phyloP scores from a whole-genome alignment of 2,113 vertebrate genomes.

The Psilopogon haemacephalus region DNA sequence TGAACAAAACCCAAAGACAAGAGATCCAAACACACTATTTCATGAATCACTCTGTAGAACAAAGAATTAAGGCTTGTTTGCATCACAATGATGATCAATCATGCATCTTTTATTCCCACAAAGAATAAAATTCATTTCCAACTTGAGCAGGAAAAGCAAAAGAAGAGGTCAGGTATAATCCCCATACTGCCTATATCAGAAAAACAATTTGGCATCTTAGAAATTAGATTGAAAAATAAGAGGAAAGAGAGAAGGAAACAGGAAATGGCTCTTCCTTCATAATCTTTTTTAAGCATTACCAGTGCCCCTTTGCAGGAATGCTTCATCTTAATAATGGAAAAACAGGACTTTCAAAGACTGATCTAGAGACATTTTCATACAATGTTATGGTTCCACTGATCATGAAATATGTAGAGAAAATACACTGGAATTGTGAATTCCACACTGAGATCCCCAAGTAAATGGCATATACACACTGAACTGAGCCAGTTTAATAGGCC shows the following conservation, averaged over 20 bases:
- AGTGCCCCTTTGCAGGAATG: background rate
- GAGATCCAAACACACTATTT: background rate
- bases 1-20: background rate
- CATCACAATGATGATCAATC: background rate
- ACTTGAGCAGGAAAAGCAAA: background rate
- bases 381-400: background rate
- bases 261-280: background rate
- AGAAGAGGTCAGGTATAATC: constrained; percentile 25
- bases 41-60: background rate
- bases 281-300: background rate
- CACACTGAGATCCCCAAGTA: constrained; percentile 57
- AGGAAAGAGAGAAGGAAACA: background rate
- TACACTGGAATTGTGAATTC: constrained; percentile 59
- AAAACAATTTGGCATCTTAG: constrained; percentile 13
- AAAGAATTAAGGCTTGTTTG: constrained; percentile 55
- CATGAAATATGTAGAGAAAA: background rate
- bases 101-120: constrained; percentile 54
- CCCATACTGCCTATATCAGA: constrained; percentile 20
- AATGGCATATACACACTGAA: constrained; percentile 56
- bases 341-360: background rate
- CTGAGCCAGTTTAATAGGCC: constrained; percentile 25
- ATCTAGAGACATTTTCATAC: background rate
- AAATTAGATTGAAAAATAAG: background rate
- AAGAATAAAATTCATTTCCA: constrained; percentile 44
- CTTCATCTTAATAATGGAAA: background rate